A percentile compares a stretch with the other conserved stretches of the same genome.
These are phyloP conservation scores for Argentina silus DNA, from an alignment of 2,797 vertebrate species.

Conservation along the genomic window DNA sequence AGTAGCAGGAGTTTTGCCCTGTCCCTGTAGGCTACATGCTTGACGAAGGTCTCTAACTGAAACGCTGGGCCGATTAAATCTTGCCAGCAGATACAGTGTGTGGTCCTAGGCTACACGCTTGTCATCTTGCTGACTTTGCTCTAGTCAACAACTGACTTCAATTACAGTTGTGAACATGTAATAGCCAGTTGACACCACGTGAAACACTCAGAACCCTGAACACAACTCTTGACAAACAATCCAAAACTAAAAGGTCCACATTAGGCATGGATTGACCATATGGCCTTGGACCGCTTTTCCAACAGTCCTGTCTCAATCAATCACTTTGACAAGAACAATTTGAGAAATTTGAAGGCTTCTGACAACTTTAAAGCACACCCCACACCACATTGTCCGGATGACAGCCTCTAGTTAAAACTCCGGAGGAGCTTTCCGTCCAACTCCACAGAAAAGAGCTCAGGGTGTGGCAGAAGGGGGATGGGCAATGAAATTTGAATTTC, in stretches of 20 bases:
- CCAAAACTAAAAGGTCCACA: background rate
- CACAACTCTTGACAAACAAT: background rate
- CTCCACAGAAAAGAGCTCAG: slow-evolving; percentile 51
- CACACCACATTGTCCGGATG: slow-evolving; percentile 19
- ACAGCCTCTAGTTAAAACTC: slow-evolving; percentile 17
- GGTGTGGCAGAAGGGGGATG: slow-evolving; percentile 77
- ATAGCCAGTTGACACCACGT: background rate
- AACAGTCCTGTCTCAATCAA: slow-evolving; percentile 35
- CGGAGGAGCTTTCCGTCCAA: slow-evolving; percentile 31
- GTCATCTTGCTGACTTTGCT: background rate
- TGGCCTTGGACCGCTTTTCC: background rate
- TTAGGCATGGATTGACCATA: background rate
- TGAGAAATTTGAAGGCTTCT: slow-evolving; percentile 46
- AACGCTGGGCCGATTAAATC: too few species aligned
- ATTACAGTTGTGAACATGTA: background rate
- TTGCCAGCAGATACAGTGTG: too few species aligned
- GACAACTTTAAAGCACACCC: slow-evolving; percentile 30
- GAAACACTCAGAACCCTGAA: background rate
- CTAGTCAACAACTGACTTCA: background rate
- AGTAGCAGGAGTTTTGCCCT: too few species aligned
- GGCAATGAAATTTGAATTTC: slow-evolving; percentile 30
- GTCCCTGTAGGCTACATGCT: too few species aligned
- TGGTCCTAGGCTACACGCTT: too few species aligned
- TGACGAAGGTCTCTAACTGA: too few species aligned
- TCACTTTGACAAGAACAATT: slow-evolving; percentile 54